Evolutionary conservation across 2,113 vertebrate genomes (phyloP).

Genomic region (Nannobrachium achirus): DNA sequence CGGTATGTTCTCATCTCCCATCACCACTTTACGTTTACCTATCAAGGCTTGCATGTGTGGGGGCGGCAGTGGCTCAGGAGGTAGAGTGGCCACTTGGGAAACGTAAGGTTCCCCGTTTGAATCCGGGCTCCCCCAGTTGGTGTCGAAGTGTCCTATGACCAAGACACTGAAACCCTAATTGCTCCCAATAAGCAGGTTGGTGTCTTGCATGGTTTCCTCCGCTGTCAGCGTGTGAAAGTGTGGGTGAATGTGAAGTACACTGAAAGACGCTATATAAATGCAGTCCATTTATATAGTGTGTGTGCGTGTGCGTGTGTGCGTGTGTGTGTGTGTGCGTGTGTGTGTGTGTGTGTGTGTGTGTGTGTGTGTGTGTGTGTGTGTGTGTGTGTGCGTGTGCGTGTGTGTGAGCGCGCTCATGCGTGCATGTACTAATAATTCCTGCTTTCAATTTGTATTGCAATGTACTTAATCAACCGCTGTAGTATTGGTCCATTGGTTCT

Average conservation of each 20-base stretch:
- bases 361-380: constrained; percentile 14
- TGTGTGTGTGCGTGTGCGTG: constrained; percentile 1
- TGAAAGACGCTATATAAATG: too few species aligned
- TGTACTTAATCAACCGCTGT: too few species aligned
- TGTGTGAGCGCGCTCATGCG: neutral
- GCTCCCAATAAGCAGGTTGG: too few species aligned
- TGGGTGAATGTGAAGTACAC: neutral
- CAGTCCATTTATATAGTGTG: neutral
- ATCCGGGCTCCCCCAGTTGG: too few species aligned
- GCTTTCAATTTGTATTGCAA: too few species aligned
- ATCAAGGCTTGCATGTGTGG: constrained; percentile 4
- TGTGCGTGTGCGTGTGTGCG: constrained; percentile 15
- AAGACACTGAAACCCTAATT: too few species aligned
- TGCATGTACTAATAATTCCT: neutral
- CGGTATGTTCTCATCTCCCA: constrained; percentile 14
- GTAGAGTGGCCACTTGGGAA: too few species aligned
- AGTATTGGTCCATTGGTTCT: too few species aligned
- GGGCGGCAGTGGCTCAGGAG: too few species aligned
- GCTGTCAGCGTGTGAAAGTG: neutral
- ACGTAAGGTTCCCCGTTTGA: too few species aligned
- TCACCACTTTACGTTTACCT: constrained; percentile 18
- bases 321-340: constrained; percentile 2
- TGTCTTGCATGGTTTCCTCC: too few species aligned
- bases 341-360: constrained; percentile 20
- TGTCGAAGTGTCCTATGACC: too few species aligned